Conservation (phyloP, 2,113 vertebrate species). For the Rhineura floridana region DNA sequence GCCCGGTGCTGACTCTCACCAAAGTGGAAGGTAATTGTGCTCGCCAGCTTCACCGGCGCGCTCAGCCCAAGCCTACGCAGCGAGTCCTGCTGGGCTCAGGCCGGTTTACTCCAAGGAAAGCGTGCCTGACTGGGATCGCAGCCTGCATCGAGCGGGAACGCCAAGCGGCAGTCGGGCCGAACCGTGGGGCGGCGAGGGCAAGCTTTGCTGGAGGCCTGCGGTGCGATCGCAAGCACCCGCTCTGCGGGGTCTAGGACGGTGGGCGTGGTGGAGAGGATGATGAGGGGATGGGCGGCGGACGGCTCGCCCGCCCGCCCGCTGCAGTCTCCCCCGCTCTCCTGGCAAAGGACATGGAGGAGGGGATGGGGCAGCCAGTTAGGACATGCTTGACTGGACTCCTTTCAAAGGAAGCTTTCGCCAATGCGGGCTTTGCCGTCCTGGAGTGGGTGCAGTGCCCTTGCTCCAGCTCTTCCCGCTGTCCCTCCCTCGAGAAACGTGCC, state of each 20-base stretch:
- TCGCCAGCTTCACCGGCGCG: not conserved
- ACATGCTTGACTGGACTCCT: not conserved
- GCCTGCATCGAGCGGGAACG: too few species aligned
- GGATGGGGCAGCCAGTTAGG: not conserved
- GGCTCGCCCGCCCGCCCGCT: not conserved
- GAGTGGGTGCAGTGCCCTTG: not conserved
- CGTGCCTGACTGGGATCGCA: not conserved
- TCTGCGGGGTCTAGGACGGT: not conserved
- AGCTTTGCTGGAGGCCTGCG: rapidly evolving
- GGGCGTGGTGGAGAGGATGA: not conserved
- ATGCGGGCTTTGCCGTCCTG: slow-evolving; percentile 10
- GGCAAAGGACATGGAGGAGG: not conserved
- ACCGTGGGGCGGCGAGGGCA: not conserved
- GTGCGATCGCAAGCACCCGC: not conserved
- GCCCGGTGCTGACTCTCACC: slow-evolving; percentile 95
- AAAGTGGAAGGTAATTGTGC: slow-evolving; percentile 91
- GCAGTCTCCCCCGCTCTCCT: not conserved
- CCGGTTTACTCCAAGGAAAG: rapidly evolving
- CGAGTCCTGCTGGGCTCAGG: not conserved
- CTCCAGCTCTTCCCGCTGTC: not conserved
- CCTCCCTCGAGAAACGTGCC: not conserved
- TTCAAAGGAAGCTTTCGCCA: not conserved
- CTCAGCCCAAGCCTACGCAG: not conserved
- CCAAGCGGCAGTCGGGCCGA: not conserved
- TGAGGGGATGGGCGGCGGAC: not conserved